Conservation (phyloP, 1,140 invertebrate genomes). For the Pseudoatta argentina region DNA sequence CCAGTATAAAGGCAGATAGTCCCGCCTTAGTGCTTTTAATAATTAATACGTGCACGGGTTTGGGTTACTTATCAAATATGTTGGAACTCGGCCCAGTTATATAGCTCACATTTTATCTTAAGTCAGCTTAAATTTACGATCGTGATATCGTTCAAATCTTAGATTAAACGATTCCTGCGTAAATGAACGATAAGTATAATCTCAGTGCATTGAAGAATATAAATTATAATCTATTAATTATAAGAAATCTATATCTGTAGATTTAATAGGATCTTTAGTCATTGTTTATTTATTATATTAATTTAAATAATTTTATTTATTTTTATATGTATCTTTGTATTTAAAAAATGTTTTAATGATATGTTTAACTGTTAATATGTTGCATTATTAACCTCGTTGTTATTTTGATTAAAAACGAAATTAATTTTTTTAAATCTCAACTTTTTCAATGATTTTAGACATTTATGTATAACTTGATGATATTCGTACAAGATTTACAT, state of each 20-base stretch:
- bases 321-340: background rate
- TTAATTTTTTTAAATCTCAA: background rate
- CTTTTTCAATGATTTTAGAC: background rate
- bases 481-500: background rate
- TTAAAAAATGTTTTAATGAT: background rate
- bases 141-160: background rate
- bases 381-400: background rate
- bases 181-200: background rate
- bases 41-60: constrained; percentile 57
- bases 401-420: background rate
- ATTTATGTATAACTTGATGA: too few species aligned
- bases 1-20: constrained; percentile 61
- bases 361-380: background rate
- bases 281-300: constrained; percentile 16
- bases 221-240: background rate
- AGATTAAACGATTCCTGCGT: constrained; percentile 24
- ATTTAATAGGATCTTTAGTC: background rate
- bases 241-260: too few species aligned
- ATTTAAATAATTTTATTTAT: background rate
- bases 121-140: constrained; percentile 42
- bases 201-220: background rate
- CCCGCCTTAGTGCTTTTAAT: constrained; percentile 64
- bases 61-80: constrained; percentile 61
- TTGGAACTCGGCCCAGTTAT: constrained; percentile 54
- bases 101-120: constrained; percentile 37